Conservation (phyloP, 30 jellyfish, hydroid and myxozoan species). For the Hydra vulgaris region DNA sequence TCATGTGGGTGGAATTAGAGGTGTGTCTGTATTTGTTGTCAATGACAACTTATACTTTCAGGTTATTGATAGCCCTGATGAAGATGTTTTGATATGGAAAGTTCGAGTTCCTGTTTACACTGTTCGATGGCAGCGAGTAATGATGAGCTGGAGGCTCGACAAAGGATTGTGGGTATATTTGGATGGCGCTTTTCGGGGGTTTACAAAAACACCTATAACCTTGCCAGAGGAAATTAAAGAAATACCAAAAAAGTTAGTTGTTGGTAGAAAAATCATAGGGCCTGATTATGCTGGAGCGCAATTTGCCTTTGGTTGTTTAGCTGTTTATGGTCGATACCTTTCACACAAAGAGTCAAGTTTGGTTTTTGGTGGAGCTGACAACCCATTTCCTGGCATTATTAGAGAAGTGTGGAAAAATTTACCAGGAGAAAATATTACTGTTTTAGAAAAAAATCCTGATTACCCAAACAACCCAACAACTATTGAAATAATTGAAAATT, state of each 20-base stretch:
- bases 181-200: slow-evolving; percentile 94
- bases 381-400: slow-evolving; percentile 92
- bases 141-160: slow-evolving; percentile 94
- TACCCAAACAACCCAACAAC: slow-evolving; percentile 84
- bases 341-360: slow-evolving; percentile 50
- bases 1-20: slow-evolving; percentile 74
- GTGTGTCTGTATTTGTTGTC: slow-evolving; percentile 76
- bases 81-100: slow-evolving; percentile 90
- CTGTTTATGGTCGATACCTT: slow-evolving; percentile 58
- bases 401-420: slow-evolving; percentile 87
- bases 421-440: slow-evolving; percentile 69
- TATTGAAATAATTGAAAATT: slow-evolving; percentile 83
- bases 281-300: slow-evolving; percentile 84
- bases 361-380: slow-evolving; percentile 82
- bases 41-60: slow-evolving; percentile 88
- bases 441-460: slow-evolving; percentile 55
- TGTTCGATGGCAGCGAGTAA: slow-evolving; percentile 93
- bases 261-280: slow-evolving; percentile 80
- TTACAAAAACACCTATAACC: slow-evolving; percentile 70
- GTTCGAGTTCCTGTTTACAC: slow-evolving; percentile 92
- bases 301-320: slow-evolving; percentile 77
- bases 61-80: slow-evolving; percentile 86
- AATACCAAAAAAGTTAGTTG: slow-evolving; percentile 40
- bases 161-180: slow-evolving; percentile 90
- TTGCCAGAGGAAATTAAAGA: slow-evolving; percentile 44